A percentile compares a stretch with the other conserved stretches of the same genome.
These are phyloP conservation scores for Corythornis cristatus DNA, from an alignment of 2,113 vertebrate genomes.

Conservation along the genomic window DNA sequence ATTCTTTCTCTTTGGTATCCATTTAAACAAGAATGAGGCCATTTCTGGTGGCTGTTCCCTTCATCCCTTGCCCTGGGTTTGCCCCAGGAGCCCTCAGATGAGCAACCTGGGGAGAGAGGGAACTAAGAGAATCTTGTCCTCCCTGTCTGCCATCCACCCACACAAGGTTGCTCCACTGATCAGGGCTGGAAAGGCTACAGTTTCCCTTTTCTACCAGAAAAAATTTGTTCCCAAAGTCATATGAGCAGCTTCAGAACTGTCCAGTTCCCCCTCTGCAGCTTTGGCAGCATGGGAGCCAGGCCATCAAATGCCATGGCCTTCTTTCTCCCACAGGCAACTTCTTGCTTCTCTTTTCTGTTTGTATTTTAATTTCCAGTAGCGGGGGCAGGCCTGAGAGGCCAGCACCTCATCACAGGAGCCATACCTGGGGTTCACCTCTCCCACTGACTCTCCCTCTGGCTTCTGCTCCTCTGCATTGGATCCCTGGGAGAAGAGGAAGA, in stretches of 20 bases:
- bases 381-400: neutral
- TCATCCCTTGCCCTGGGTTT: neutral
- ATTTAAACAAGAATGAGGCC: neutral
- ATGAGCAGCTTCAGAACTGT: neutral
- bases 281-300: neutral
- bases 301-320: neutral
- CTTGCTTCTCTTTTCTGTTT: neutral
- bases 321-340: neutral
- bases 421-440: neutral
- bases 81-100: accelerated
- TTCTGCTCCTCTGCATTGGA: neutral
- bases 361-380: neutral
- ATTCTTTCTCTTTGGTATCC: neutral
- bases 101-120: neutral
- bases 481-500: neutral
- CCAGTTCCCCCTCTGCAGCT: neutral
- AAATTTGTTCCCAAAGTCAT: neutral
- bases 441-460: neutral
- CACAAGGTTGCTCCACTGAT: neutral
- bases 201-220: neutral
- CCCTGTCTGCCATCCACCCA: neutral
- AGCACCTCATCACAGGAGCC: neutral
- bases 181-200: neutral
- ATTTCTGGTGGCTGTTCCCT: neutral
- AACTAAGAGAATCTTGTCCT: neutral